These are phyloP conservation scores for Salvator merianae DNA, from an alignment of 2,113 vertebrate genomes.

Conservation along the genomic window DNA sequence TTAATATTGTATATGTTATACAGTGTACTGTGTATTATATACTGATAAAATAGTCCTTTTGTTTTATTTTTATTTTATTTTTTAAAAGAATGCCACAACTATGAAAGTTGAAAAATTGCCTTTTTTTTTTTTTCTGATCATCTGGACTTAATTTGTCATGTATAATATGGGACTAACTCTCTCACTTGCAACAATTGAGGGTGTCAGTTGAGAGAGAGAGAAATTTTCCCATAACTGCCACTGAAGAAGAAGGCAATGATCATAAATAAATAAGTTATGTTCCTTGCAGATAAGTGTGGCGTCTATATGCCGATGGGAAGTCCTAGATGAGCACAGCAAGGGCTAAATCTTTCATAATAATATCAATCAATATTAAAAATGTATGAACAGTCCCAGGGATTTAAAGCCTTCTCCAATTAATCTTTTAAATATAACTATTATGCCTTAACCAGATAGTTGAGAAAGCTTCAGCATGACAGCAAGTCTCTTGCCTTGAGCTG, in stretches of 20 bases:
- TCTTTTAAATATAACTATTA: slow-evolving; percentile 81
- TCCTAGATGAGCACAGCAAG: slow-evolving; percentile 60
- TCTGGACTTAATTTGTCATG: too few species aligned
- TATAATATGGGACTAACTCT: neutral
- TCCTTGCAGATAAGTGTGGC: slow-evolving; percentile 57
- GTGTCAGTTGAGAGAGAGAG: neutral
- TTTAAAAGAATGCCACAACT: too few species aligned
- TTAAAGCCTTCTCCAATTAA: slow-evolving; percentile 79
- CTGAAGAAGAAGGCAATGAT: slow-evolving; percentile 41
- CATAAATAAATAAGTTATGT: slow-evolving; percentile 61
- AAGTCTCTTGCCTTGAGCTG: slow-evolving; percentile 16
- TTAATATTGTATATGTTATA: too few species aligned
- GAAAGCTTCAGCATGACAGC: slow-evolving; percentile 46
- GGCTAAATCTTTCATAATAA: slow-evolving; percentile 80
- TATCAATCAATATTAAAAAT: slow-evolving; percentile 85
- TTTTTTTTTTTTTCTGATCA: neutral
- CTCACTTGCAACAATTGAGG: neutral
- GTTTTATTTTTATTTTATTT: too few species aligned
- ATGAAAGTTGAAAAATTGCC: too few species aligned
- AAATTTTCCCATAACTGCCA: slow-evolving; percentile 54
- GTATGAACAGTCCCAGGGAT: slow-evolving; percentile 76
- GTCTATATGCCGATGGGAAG: slow-evolving; percentile 48
- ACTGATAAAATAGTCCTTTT: too few species aligned
- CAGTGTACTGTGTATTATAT: too few species aligned
- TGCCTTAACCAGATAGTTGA: slow-evolving; percentile 74